Percentiles rank a stretch among this genome's conserved stretches.
Conservation (phyloP, 2,888 invertebrate genomes). For the Meloe dianella region DNA sequence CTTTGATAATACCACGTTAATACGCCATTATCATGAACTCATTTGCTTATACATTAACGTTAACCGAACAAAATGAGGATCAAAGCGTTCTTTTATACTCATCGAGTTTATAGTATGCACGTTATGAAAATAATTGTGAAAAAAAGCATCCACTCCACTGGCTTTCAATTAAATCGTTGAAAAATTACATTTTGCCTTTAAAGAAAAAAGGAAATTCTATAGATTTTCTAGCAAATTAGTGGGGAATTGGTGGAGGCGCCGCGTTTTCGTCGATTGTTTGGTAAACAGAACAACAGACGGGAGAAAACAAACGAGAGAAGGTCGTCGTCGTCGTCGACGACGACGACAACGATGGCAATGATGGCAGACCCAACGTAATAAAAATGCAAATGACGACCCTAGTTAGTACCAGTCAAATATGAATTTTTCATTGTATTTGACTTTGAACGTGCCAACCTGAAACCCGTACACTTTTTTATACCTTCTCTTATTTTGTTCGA, state of each 20-base stretch:
- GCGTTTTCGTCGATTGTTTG: conserved; percentile 44
- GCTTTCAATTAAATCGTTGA: conserved; percentile 14
- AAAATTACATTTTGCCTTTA: neutral
- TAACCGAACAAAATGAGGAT: conserved; percentile 27
- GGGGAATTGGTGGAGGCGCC: conserved; percentile 15
- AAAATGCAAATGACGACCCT: conserved; percentile 48
- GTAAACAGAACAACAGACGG: conserved; percentile 47
- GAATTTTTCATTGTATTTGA: conserved; percentile 47
- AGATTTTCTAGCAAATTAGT: neutral
- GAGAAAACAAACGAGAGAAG: conserved; percentile 48
- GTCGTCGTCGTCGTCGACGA: conserved; percentile 42
- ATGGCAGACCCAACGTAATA: conserved; percentile 40
- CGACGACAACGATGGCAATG: conserved; percentile 22
- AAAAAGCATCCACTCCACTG: neutral
- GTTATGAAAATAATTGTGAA: neutral
- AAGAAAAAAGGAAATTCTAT: neutral
- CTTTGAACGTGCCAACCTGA: conserved; percentile 30
- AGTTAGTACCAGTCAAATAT: conserved; percentile 47
- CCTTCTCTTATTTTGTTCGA: neutral
- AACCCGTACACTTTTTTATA: conserved; percentile 12
- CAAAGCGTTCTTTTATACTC: conserved; percentile 16
- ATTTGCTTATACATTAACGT: conserved; percentile 24
- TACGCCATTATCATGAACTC: conserved; percentile 25
- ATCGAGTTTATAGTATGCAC: neutral
- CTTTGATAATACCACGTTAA: conserved; percentile 22